A percentile compares a stretch with the other conserved stretches of the same genome.
These are phyloP conservation scores for Drosophila melanica DNA, from an alignment of 1,140 invertebrate genomes.

Conservation along the genomic window DNA sequence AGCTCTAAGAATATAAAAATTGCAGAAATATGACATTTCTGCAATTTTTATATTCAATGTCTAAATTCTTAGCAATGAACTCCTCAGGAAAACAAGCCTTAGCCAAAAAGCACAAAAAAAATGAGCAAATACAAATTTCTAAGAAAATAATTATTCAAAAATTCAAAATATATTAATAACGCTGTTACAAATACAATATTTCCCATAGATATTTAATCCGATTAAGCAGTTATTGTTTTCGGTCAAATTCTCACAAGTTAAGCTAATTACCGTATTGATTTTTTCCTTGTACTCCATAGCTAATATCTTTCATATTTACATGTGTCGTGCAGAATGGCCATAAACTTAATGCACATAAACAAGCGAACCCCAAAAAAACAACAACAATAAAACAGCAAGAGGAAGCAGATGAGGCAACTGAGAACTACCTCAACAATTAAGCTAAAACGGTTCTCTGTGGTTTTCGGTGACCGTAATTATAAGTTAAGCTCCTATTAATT, in stretches of 20 bases:
- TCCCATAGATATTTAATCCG: neutral
- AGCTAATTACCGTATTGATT: constrained; percentile 16
- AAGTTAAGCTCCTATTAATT: constrained; percentile 82
- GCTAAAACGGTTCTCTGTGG: constrained; percentile 73
- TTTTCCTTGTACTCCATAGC: neutral
- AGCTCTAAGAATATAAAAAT: too few species aligned
- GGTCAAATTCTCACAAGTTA: neutral
- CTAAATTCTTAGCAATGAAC: too few species aligned
- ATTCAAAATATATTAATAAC: too few species aligned
- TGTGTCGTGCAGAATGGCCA: constrained; percentile 11
- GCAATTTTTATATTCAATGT: too few species aligned
- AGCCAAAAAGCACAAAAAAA: neutral
- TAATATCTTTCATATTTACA: constrained; percentile 29
- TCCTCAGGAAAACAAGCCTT: neutral
- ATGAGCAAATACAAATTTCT: neutral
- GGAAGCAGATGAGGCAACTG: constrained; percentile 3
- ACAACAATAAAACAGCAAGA: neutral
- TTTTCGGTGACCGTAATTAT: constrained; percentile 77
- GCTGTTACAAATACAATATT: neutral
- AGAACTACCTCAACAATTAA: constrained; percentile 75
- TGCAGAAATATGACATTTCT: too few species aligned
- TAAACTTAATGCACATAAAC: neutral
- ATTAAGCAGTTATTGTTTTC: neutral
- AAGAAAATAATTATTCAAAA: neutral
- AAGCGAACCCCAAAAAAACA: constrained; percentile 1